Evolutionary conservation across 2,797 vertebrate genomes (phyloP).

Genomic region (Tenualosa ilisha): DNA sequence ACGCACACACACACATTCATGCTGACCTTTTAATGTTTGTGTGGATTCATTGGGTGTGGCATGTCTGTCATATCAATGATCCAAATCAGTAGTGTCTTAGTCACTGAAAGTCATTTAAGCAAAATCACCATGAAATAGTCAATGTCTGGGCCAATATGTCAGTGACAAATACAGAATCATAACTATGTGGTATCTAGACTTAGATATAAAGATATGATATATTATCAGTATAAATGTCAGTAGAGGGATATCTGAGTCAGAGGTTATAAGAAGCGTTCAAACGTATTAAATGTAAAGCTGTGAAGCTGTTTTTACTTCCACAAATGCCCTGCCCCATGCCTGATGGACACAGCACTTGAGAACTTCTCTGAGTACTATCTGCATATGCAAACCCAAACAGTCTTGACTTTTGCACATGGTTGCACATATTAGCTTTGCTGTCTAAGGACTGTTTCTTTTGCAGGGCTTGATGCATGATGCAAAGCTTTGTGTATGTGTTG

Average conservation of each 20-base stretch:
- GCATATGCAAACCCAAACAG: neutral
- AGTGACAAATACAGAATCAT: neutral
- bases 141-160: too few relatives aligned
- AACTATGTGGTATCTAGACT: neutral
- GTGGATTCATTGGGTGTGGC: neutral
- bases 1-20: neutral
- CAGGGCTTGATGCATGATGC: neutral
- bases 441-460: too few relatives aligned
- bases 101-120: neutral
- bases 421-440: too few relatives aligned
- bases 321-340: too few relatives aligned
- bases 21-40: neutral
- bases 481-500: neutral
- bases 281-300: too few relatives aligned
- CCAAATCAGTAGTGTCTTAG: neutral
- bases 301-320: too few relatives aligned
- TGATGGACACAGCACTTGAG: too few relatives aligned
- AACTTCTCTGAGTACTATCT: too few relatives aligned
- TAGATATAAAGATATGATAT: neutral
- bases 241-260: too few relatives aligned
- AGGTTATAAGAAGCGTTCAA: too few relatives aligned
- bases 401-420: neutral
- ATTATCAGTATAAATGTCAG: neutral
- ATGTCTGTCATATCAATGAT: neutral
- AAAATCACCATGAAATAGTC: neutral